phyloP scores from a whole-genome alignment of 2,113 vertebrate species.

The Ranitomeya imitator region DNA sequence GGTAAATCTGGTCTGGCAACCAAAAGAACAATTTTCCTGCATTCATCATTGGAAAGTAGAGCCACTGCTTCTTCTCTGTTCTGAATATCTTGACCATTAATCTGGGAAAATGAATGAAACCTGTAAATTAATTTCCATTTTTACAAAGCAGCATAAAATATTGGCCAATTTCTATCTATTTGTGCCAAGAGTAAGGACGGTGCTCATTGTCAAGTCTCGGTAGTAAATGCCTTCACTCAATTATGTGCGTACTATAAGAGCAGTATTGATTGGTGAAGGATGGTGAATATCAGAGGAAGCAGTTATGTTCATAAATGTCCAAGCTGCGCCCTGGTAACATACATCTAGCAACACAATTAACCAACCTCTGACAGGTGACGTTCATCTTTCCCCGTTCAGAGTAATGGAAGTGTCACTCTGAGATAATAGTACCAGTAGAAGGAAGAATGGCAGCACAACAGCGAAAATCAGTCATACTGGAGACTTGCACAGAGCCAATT shows the following conservation, averaged over 20 bases:
- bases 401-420: constrained; percentile 92
- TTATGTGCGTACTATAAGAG: constrained; percentile 79
- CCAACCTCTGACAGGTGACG: constrained; percentile 87
- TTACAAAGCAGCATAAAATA: constrained; percentile 73
- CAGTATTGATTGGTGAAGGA: constrained; percentile 81
- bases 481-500: constrained; percentile 75
- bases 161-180: constrained; percentile 77
- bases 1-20: constrained; percentile 90
- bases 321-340: constrained; percentile 80
- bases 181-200: constrained; percentile 74
- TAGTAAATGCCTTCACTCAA: constrained; percentile 80
- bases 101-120: constrained; percentile 81
- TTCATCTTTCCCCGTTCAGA: constrained; percentile 92
- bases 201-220: constrained; percentile 73
- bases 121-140: constrained; percentile 76
- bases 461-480: constrained; percentile 78
- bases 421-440: constrained; percentile 87
- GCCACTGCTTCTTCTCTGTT: constrained; percentile 91
- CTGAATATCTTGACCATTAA: constrained; percentile 94
- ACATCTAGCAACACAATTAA: constrained; percentile 96
- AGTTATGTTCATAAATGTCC: constrained; percentile 88
- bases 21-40: constrained; percentile 85
- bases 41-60: constrained; percentile 85
- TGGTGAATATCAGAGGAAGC: constrained; percentile 78
- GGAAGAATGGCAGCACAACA: constrained; percentile 74